Conservation (phyloP, 2,888 invertebrate genomes). For the Macaria notata region DNA sequence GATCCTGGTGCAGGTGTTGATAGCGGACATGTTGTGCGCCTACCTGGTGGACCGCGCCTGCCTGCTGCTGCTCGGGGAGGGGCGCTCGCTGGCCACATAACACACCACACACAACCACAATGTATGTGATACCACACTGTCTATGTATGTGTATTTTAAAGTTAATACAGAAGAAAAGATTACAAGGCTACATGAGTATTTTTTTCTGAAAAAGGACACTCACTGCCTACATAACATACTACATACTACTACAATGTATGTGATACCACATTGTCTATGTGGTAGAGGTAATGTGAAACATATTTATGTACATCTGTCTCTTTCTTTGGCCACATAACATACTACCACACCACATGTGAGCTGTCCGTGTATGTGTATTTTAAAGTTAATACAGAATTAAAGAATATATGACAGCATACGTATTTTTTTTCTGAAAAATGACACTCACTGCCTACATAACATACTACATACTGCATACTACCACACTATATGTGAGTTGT, state of each 20-base stretch:
- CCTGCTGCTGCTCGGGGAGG: conserved; percentile 93
- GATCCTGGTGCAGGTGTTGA: conserved; percentile 90
- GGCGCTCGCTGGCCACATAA: conserved; percentile 68
- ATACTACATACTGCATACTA: not conserved
- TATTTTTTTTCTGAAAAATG: conserved; percentile 79
- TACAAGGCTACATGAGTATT: too few relatives aligned
- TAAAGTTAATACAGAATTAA: too few relatives aligned
- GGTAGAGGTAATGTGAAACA: too few relatives aligned
- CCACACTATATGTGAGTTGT: not conserved
- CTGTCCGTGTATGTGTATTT: too few relatives aligned
- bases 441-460: conserved; percentile 57
- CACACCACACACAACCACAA: not conserved
- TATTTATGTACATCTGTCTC: too few relatives aligned
- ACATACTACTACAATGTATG: not conserved
- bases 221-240: conserved; percentile 40
- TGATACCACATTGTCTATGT: not conserved
- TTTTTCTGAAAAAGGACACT: too few relatives aligned
- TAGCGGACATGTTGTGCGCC: conserved; percentile 93
- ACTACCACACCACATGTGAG: not conserved
- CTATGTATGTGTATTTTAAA: not conserved
- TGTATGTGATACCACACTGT: not conserved
- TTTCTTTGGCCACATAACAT: conserved; percentile 38
- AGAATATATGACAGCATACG: too few relatives aligned
- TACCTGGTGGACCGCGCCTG: conserved; percentile 93
- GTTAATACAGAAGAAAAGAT: too few relatives aligned